Evolutionary conservation across 2,888 invertebrate species (phyloP).

Genomic region (Drosophila tanythrix): DNA sequence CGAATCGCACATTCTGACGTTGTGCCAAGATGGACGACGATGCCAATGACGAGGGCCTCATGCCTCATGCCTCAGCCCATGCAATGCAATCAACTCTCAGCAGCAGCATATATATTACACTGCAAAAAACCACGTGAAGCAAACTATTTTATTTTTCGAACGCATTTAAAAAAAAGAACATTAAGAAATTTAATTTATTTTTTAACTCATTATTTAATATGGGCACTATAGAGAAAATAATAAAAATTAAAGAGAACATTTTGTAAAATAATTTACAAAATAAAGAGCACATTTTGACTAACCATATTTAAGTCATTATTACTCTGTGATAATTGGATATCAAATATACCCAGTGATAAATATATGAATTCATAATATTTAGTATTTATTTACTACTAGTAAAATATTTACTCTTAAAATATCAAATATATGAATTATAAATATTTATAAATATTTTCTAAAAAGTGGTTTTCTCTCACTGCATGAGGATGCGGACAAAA

Average conservation of each 20-base stretch:
- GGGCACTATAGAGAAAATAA: too few species aligned
- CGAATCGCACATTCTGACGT: conserved; percentile 75
- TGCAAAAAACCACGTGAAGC: not conserved
- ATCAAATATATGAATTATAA: not conserved
- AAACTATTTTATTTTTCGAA: not conserved
- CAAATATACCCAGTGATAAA: not conserved
- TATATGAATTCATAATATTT: too few species aligned
- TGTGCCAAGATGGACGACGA: conserved; percentile 80
- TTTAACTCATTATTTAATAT: too few species aligned
- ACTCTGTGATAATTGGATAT: too few species aligned
- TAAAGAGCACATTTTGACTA: too few species aligned
- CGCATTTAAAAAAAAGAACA: not conserved
- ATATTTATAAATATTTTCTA: not conserved
- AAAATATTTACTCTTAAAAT: too few species aligned
- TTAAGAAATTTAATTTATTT: not conserved
- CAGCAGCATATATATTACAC: conserved; percentile 27
- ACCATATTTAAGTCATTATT: too few species aligned
- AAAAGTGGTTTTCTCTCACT: conserved; percentile 24
- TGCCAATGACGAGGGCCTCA: conserved; percentile 54
- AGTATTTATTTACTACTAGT: too few species aligned
- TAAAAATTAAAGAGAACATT: too few species aligned
- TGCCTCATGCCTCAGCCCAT: not conserved
- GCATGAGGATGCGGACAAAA: not conserved
- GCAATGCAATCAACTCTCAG: conserved; percentile 66
- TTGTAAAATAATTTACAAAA: too few species aligned